phyloP scores from a whole-genome alignment of 2,888 invertebrate genomes.

The Lithophane ornitopus region DNA sequence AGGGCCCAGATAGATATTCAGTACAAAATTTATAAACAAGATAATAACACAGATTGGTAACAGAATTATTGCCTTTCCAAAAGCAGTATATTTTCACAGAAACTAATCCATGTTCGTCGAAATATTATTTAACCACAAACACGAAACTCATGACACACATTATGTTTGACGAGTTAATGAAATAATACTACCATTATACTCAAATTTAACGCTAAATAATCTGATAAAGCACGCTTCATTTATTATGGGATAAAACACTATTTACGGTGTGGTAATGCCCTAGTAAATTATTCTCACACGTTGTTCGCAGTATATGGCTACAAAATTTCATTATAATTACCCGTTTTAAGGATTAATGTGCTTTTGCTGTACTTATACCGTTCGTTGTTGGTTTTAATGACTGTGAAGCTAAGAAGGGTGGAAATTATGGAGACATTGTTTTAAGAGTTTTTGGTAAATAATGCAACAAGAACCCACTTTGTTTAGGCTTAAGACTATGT shows the following conservation, averaged over 20 bases:
- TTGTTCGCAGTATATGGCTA: conserved; percentile 57
- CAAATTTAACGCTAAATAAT: conserved; percentile 59
- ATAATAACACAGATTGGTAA: no score
- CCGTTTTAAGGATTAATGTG: conserved; percentile 71
- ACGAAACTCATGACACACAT: conserved; percentile 17
- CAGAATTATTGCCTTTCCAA: neutral
- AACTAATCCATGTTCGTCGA: neutral
- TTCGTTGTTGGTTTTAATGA: conserved; percentile 46
- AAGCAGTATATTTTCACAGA: neutral
- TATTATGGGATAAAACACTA: conserved; percentile 56
- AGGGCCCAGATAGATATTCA: no score
- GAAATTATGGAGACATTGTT: conserved; percentile 9
- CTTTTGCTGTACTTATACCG: conserved; percentile 60
- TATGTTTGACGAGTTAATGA: conserved; percentile 49
- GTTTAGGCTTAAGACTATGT: neutral
- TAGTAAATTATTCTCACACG: conserved; percentile 67
- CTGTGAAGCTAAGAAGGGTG: conserved; percentile 39
- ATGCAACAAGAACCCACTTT: neutral
- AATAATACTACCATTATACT: conserved; percentile 53
- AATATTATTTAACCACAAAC: conserved; percentile 23
- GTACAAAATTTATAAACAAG: no score
- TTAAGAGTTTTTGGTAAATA: neutral
- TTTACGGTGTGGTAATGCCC: conserved; percentile 62
- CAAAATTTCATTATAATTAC: conserved; percentile 74
- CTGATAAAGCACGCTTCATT: conserved; percentile 57